Conservation (phyloP, 2,888 invertebrate species). For the Yponomeuta cagnagella region DNA sequence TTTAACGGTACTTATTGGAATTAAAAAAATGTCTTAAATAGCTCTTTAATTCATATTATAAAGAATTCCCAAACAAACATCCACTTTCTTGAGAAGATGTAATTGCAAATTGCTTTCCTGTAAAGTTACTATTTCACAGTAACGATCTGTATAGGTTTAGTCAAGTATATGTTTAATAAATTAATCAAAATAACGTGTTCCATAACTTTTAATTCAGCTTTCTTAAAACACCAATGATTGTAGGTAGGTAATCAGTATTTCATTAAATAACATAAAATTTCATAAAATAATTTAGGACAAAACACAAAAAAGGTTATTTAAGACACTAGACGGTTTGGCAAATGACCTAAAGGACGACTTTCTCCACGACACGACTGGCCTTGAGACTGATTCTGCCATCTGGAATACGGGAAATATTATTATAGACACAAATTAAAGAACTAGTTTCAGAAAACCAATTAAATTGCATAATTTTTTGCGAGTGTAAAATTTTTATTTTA, state of each 20-base stretch:
- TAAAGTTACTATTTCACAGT: too few species aligned
- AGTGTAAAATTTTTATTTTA: too few species aligned
- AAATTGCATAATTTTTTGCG: too few species aligned
- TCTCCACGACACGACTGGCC: slow-evolving; percentile 63
- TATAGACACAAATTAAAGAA: background rate
- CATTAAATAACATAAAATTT: too few species aligned
- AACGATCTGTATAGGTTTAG: too few species aligned
- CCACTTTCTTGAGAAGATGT: too few species aligned
- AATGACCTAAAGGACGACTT: slow-evolving; percentile 45
- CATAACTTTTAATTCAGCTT: background rate
- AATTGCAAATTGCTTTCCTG: too few species aligned
- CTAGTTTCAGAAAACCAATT: slow-evolving; percentile 12
- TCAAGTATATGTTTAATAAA: background rate
- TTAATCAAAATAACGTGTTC: background rate
- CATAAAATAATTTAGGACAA: background rate
- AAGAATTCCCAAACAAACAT: too few species aligned
- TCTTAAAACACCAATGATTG: background rate
- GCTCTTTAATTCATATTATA: too few species aligned
- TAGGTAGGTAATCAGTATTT: too few species aligned
- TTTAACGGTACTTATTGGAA: too few species aligned
- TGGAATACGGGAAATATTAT: slow-evolving; percentile 29
- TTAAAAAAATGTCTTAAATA: too few species aligned
- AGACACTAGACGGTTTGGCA: background rate
- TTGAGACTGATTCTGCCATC: slow-evolving; percentile 67
- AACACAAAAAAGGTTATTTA: background rate